Evolutionary conservation across 2,113 vertebrate species (phyloP), one percentile per base, ranked within the genome.

Genomic region (Tympanuchus pallidicinctus): DNA sequence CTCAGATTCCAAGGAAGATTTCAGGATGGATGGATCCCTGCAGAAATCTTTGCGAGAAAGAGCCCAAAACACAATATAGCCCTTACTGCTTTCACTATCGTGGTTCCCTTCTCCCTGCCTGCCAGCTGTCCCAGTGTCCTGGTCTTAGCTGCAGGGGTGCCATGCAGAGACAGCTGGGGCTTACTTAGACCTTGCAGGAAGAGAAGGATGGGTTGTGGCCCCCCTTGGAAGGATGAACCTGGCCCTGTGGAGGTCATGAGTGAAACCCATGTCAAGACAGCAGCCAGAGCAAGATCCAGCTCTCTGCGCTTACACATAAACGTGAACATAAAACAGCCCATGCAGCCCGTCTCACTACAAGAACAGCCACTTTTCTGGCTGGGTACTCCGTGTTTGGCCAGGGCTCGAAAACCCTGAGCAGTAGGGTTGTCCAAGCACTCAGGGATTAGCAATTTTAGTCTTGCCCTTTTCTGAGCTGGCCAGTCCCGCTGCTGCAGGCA

Each of bases 241-340:
- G 13, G 5, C 17, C 30, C 45, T 34, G 20, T 11, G 67, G 56
- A 69, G 27, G 36, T 15, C 61, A 60, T 0, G 11, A 61, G 25
- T 45, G 18, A 81, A 74, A 42, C 21, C 34, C 17, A 1, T 36
- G 27, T n/a, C 36, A 36, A 36, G 25, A 74, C 11, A 76, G 92
- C 57, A 76, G 34, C 12, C 22, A 27, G 27, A 66, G 70, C 43
- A 65, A 25, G 32, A 94, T 32, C 10, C 45, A 59, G 1, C 25
- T 70, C 21, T 56, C 48, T 60, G 32, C 1, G 0, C 15, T 25
- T 43, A n/a, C 21, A 27, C 0, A 1, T 0, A 1, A 60, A 0
- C 21, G 18, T 79, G 34, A 52, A 70, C 19, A 11, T 57, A 30
- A 5, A 48, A 27, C 19, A 90, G 48, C 5, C 16, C 24, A 57